A percentile compares a stretch with the other conserved stretches of the same genome.
These are phyloP conservation scores for Nomada hirtipes DNA, from an alignment of 2,888 invertebrate species.

Conservation along the genomic window DNA sequence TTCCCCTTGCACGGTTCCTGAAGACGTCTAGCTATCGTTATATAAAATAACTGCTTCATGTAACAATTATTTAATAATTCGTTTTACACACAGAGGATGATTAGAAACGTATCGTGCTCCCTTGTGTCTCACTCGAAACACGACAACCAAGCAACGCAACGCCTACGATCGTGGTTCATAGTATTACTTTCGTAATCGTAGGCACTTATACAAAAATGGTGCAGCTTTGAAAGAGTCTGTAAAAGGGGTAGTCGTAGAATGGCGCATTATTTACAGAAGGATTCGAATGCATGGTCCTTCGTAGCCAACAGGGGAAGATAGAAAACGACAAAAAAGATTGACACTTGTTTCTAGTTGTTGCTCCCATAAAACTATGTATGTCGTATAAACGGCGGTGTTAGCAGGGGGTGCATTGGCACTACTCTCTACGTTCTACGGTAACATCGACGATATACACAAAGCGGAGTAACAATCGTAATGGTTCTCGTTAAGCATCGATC, in stretches of 20 bases:
- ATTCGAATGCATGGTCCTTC: slow-evolving; percentile 28
- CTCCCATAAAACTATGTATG: slow-evolving; percentile 84
- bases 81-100: background rate
- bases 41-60: slow-evolving; percentile 13
- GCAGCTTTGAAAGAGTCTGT: slow-evolving; percentile 21
- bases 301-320: slow-evolving; percentile 15
- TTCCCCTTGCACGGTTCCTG: slow-evolving; percentile 28
- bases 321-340: slow-evolving; percentile 22
- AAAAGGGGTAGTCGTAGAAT: slow-evolving; percentile 2
- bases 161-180: background rate
- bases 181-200: background rate
- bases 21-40: slow-evolving; percentile 14
- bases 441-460: slow-evolving; percentile 69
- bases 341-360: slow-evolving; percentile 84
- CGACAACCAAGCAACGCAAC: background rate
- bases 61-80: background rate
- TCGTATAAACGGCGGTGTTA: slow-evolving; percentile 72
- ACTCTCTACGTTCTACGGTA: slow-evolving; percentile 77
- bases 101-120: background rate
- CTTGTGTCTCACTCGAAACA: background rate
- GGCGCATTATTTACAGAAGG: slow-evolving; percentile 12
- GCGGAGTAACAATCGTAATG: slow-evolving; percentile 48
- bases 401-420: slow-evolving; percentile 78
- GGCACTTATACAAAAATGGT: background rate
- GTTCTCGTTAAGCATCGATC: slow-evolving; percentile 21